Conservation (phyloP, 1,140 invertebrate genomes). For the Agrilus planipennis region DNA sequence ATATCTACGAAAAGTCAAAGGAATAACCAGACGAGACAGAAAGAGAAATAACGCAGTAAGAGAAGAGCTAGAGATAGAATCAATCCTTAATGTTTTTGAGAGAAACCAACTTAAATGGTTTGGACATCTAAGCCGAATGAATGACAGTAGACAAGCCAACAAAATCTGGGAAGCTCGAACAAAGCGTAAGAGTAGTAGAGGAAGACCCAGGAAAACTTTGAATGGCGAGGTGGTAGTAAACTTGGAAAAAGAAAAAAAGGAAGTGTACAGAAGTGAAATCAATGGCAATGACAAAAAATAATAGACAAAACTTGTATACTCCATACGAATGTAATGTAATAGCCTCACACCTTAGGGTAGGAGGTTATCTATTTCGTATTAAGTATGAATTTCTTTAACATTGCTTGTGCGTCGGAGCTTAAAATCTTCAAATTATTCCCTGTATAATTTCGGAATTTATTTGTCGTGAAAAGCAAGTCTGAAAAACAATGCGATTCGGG, state of each 20-base stretch:
- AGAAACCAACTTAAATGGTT: constrained; percentile 7
- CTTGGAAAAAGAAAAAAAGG: constrained; percentile 2
- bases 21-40: constrained; percentile 2
- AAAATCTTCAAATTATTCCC: too few relatives aligned
- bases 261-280: too few relatives aligned
- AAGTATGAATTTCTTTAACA: too few relatives aligned
- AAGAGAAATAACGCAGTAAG: constrained; percentile 4
- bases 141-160: constrained; percentile 5
- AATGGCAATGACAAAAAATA: too few relatives aligned
- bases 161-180: constrained; percentile 8
- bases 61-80: constrained; percentile 1
- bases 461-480: too few relatives aligned
- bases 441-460: too few relatives aligned
- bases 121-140: constrained; percentile 9
- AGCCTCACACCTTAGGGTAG: too few relatives aligned
- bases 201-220: constrained; percentile 10
- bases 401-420: too few relatives aligned
- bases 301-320: too few relatives aligned
- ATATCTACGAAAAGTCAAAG: background rate
- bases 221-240: constrained; percentile 2
- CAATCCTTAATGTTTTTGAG: constrained; percentile 2
- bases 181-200: constrained; percentile 1
- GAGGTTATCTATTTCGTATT: too few relatives aligned
- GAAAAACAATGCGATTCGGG: too few relatives aligned
- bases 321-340: too few relatives aligned